These are phyloP conservation scores for Eumerus sabulonum DNA, from an alignment of 2,888 invertebrate species.

Conservation along the genomic window DNA sequence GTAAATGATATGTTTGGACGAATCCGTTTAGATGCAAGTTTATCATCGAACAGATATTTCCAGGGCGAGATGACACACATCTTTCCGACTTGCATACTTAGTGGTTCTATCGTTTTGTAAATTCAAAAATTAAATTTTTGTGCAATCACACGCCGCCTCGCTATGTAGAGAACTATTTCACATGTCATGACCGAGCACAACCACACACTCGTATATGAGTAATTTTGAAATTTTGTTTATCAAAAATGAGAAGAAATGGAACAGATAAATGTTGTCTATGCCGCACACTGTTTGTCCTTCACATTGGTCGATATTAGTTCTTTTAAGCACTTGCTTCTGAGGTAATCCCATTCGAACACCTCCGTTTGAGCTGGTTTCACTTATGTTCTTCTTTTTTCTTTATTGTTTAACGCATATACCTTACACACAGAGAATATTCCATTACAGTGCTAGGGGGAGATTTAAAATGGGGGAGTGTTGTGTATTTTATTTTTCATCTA, in stretches of 20 bases:
- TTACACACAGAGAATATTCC: too few relatives aligned
- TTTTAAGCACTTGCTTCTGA: too few relatives aligned
- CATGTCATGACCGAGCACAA: slow-evolving; percentile 19
- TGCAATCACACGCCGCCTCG: too few relatives aligned
- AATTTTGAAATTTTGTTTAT: too few relatives aligned
- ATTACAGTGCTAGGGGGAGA: too few relatives aligned
- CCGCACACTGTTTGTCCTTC: slow-evolving; percentile 38
- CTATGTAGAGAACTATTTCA: neutral
- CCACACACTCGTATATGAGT: too few relatives aligned
- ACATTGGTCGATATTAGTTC: slow-evolving; percentile 49
- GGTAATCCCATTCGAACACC: too few relatives aligned
- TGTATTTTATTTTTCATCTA: too few relatives aligned
- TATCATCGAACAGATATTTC: slow-evolving; percentile 25
- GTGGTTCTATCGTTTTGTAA: slow-evolving; percentile 10
- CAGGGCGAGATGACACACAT: slow-evolving; percentile 33
- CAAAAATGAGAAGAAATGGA: too few relatives aligned
- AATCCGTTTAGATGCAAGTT: slow-evolving; percentile 24
- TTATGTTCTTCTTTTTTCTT: neutral
- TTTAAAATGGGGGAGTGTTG: too few relatives aligned
- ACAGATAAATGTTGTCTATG: slow-evolving; percentile 15
- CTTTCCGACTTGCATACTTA: neutral
- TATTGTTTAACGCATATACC: too few relatives aligned
- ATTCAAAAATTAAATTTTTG: neutral
- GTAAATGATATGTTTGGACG: slow-evolving; percentile 42
- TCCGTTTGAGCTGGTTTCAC: too few relatives aligned